Percentiles rank a stretch among this genome's conserved stretches.
Conservation (phyloP, 2,113 vertebrate species). For the Ascaphus truei region DNA sequence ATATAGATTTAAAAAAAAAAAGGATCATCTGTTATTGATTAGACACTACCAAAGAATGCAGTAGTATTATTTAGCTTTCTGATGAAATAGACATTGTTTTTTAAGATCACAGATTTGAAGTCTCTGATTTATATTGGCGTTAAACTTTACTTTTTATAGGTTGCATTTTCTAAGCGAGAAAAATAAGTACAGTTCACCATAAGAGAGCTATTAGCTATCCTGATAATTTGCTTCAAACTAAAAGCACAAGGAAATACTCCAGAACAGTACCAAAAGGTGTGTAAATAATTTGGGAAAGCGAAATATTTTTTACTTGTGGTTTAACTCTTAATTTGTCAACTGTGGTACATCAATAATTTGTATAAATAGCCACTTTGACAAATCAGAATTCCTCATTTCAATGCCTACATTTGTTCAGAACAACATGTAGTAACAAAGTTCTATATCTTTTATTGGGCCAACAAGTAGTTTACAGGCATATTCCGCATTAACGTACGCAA, state of each 20-base stretch:
- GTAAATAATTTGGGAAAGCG: neutral
- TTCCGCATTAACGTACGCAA: no score
- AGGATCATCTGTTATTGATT: neutral
- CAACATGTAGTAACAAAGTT: no score
- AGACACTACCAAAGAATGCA: neutral
- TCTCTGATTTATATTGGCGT: neutral
- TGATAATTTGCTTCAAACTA: slow-evolving; percentile 14
- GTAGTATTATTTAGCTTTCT: neutral
- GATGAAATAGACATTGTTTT: neutral
- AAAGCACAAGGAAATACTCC: neutral
- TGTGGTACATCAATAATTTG: neutral
- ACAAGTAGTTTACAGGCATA: no score
- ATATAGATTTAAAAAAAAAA: neutral
- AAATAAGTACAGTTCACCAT: neutral
- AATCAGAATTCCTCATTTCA: no score
- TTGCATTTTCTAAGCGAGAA: slow-evolving; percentile 7
- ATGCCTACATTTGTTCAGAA: no score
- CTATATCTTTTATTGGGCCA: no score
- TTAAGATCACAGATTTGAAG: neutral
- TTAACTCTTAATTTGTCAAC: neutral
- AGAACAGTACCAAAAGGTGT: neutral
- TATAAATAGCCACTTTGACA: no score
- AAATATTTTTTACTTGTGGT: slow-evolving; percentile 5
- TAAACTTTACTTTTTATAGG: neutral
- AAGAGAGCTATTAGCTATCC: neutral